Evolutionary conservation across 2,888 invertebrate genomes (phyloP).

Genomic region (Agrochola litura): DNA sequence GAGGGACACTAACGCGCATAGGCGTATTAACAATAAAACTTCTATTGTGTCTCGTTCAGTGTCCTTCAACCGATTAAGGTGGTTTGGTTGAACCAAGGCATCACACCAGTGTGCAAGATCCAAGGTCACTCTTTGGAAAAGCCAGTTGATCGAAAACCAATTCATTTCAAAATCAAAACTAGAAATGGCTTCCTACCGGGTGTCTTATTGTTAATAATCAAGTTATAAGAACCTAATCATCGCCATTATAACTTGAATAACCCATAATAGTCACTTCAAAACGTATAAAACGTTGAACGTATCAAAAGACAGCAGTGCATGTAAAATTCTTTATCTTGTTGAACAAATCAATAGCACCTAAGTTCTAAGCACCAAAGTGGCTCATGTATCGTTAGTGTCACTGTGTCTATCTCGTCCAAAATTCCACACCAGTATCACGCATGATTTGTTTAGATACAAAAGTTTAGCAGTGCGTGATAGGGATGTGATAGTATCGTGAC

Average conservation of each 20-base stretch:
- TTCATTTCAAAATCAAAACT: not conserved
- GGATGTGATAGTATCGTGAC: constrained; percentile 42
- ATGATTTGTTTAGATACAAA: constrained; percentile 27
- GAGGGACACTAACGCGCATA: no score
- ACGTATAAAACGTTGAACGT: not conserved
- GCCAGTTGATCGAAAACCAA: not conserved
- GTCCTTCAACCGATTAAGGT: not conserved
- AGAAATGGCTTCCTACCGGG: not conserved
- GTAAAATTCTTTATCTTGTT: constrained; percentile 24
- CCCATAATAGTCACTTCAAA: not conserved
- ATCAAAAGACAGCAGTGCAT: not conserved
- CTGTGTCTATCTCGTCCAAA: not conserved
- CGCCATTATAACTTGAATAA: not conserved
- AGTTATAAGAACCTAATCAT: not conserved
- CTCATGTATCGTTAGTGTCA: constrained; percentile 13
- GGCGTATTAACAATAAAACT: no score
- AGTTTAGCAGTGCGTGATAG: constrained; percentile 44
- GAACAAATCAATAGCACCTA: constrained; percentile 8
- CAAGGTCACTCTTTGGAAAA: not conserved
- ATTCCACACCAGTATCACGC: constrained; percentile 9
- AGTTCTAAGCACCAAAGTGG: constrained; percentile 8
- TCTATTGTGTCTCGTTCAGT: no score
- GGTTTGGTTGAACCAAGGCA: not conserved
- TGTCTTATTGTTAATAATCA: not conserved
- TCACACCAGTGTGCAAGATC: not conserved